Conservation (phyloP, 2,797 vertebrate species). For the Tolypeutes matacus region DNA sequence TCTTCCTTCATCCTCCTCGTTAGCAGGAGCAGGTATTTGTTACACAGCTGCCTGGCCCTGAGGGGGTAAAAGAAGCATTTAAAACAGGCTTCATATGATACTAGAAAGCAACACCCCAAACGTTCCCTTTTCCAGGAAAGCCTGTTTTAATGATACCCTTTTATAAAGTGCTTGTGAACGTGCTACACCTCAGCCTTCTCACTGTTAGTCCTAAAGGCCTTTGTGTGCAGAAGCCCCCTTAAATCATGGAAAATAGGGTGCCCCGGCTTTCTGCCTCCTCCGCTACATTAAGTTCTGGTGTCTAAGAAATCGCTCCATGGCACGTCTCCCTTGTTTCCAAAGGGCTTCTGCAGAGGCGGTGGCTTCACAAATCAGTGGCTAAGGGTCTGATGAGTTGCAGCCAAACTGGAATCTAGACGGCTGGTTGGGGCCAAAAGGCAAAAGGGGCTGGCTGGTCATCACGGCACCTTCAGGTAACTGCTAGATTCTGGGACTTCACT, state of each 20-base stretch:
- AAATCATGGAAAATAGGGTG: background rate
- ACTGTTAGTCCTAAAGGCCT: constrained; percentile 2
- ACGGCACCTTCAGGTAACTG: background rate
- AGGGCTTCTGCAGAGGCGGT: background rate
- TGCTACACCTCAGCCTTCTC: background rate
- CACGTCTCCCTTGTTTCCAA: background rate
- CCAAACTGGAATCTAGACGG: background rate
- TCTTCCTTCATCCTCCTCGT: constrained; percentile 23
- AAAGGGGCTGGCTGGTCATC: background rate
- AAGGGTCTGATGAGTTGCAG: background rate
- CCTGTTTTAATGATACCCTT: background rate
- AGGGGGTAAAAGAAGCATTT: background rate
- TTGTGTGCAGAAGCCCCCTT: constrained; percentile 12
- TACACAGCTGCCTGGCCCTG: background rate
- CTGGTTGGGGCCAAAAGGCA: background rate
- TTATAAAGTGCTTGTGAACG: background rate
- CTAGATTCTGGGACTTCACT: background rate
- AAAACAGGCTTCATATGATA: background rate
- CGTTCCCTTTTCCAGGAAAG: background rate
- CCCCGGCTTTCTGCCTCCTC: constrained; percentile 47
- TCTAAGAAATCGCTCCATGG: background rate
- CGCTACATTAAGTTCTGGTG: constrained; percentile 38
- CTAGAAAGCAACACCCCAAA: background rate
- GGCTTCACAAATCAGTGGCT: background rate
- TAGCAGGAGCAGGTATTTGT: background rate